Percentiles rank a stretch among this genome's conserved stretches.
phyloP scores from a whole-genome alignment of 64 coral and sea anemone genomes.

The Montipora cactus region DNA sequence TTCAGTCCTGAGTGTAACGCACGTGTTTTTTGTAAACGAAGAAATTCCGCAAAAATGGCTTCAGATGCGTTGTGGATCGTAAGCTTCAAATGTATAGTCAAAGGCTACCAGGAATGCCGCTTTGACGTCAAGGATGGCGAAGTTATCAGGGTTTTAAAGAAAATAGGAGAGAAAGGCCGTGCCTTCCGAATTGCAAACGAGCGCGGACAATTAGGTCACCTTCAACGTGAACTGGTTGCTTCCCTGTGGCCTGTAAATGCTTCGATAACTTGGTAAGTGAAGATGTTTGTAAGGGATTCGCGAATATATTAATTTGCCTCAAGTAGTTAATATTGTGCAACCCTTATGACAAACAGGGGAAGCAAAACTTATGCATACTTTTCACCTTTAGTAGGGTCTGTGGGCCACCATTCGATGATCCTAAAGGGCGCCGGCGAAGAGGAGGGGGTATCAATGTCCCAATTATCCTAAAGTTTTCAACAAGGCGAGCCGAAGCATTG shows the following conservation, averaged over 20 bases:
- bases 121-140: too few species aligned
- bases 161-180: constrained; percentile 12
- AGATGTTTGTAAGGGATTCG: too few species aligned
- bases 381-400: background rate
- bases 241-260: background rate
- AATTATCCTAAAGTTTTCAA: background rate
- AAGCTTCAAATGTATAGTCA: background rate
- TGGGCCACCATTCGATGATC: background rate
- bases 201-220: constrained; percentile 14
- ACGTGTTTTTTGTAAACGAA: too few species aligned
- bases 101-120: too few species aligned
- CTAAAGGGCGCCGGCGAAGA: constrained; percentile 18
- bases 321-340: too few species aligned
- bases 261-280: background rate
- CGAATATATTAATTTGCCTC: too few species aligned
- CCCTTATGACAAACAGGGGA: too few species aligned
- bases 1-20: too few species aligned
- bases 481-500: too few species aligned
- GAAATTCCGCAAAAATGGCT: too few species aligned
- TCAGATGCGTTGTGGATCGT: too few species aligned
- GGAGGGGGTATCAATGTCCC: constrained; percentile 7
- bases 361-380: background rate
- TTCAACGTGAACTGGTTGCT: constrained; percentile 26
- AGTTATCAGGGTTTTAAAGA: background rate
- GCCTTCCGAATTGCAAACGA: constrained; percentile 10